Conservation (phyloP, 2,888 invertebrate species). For the Nezara viridula region DNA sequence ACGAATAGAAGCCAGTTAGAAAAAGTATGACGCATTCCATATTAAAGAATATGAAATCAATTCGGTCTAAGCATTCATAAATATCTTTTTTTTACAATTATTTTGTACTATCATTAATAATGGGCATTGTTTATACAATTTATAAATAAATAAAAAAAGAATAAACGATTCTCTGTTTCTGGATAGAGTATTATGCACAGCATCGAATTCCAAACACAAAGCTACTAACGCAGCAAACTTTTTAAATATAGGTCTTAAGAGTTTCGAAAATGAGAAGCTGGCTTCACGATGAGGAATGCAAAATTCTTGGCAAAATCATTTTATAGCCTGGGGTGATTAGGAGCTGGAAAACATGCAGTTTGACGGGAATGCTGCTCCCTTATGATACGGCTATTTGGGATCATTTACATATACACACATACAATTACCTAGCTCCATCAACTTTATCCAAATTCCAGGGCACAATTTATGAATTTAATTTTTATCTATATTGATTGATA, state of each 20-base stretch:
- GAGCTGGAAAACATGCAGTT: conserved; percentile 28
- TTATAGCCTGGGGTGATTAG: neutral
- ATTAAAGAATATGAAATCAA: neutral
- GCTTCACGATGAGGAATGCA: neutral
- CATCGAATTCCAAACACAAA: neutral
- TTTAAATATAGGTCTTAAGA: neutral
- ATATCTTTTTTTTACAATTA: neutral
- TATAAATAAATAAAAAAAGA: too few species aligned
- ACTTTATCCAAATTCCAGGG: neutral
- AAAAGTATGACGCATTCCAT: neutral
- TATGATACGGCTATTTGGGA: conserved; percentile 1
- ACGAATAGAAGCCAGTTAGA: neutral
- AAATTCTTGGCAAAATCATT: conserved; percentile 15
- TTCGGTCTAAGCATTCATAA: neutral
- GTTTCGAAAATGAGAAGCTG: neutral
- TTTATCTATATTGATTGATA: conserved; percentile 2
- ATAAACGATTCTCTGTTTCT: neutral
- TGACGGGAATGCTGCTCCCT: neutral
- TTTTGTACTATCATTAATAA: neutral
- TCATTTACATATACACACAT: conserved; percentile 38
- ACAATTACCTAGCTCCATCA: conserved; percentile 1
- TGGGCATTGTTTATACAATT: too few species aligned
- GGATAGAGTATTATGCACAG: neutral
- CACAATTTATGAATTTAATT: conserved; percentile 8
- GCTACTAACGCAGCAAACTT: too few species aligned